Evolutionary conservation across 2,888 invertebrate species (phyloP).

Genomic region (Drosophila imparisetae): DNA sequence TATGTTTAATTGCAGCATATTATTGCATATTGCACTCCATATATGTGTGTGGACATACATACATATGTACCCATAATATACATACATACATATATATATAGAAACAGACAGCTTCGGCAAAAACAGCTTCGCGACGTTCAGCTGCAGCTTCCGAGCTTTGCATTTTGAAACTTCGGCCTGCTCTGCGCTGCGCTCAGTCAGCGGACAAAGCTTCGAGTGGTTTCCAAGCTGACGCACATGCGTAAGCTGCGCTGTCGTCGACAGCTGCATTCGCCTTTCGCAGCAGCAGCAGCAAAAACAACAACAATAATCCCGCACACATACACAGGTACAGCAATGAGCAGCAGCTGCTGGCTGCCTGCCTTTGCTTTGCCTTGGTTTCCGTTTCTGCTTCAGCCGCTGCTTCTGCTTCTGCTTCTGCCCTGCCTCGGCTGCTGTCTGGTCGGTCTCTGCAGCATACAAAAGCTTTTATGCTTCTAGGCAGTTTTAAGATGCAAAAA

Average conservation of each 20-base stretch:
- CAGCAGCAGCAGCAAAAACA: slow-evolving; percentile 4
- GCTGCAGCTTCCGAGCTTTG: slow-evolving; percentile 45
- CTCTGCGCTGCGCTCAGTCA: slow-evolving; percentile 15
- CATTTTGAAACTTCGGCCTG: slow-evolving; percentile 26
- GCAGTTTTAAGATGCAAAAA: slow-evolving; percentile 1
- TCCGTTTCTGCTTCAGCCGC: slow-evolving; percentile 1
- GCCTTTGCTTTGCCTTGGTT: slow-evolving; percentile 4
- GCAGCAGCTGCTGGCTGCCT: slow-evolving; percentile 40
- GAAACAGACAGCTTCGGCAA: slow-evolving; percentile 42
- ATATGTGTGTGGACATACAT: neutral
- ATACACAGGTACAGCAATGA: slow-evolving; percentile 27
- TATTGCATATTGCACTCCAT: slow-evolving; percentile 44
- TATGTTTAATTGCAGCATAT: slow-evolving; percentile 47
- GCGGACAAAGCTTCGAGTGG: slow-evolving; percentile 45
- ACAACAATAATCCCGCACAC: slow-evolving; percentile 35
- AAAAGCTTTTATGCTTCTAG: slow-evolving; percentile 52
- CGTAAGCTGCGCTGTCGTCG: slow-evolving; percentile 60
- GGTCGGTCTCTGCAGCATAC: slow-evolving; percentile 37
- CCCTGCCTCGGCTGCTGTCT: slow-evolving; percentile 23
- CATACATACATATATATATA: neutral
- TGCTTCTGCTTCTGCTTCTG: slow-evolving; percentile 11
- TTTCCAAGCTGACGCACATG: slow-evolving; percentile 60
- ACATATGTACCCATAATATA: neutral
- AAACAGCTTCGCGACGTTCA: slow-evolving; percentile 27
- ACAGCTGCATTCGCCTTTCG: slow-evolving; percentile 45